These are phyloP conservation scores for Drosophila pectinifera DNA, from an alignment of 1,140 invertebrate species.

Conservation along the genomic window DNA sequence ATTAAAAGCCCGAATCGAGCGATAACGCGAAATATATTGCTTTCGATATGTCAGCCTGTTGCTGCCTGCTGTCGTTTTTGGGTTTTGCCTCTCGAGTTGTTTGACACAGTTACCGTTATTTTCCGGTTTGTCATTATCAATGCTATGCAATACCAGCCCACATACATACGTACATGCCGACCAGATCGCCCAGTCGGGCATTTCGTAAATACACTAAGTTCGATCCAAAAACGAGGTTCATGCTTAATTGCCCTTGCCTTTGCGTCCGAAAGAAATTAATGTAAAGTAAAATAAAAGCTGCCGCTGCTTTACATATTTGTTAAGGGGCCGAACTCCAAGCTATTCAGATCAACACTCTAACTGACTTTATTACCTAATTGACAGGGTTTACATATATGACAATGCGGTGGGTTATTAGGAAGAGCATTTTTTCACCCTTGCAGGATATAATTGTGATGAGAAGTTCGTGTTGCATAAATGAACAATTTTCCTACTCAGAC, in stretches of 20 bases:
- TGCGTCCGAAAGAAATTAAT: conserved; percentile 63
- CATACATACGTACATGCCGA: conserved; percentile 8
- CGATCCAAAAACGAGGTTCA: conserved; percentile 75
- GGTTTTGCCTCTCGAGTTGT: conserved; percentile 22
- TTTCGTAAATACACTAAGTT: conserved; percentile 64
- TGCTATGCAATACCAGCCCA: conserved; percentile 15
- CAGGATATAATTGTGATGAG: too few species aligned
- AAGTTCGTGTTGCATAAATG: too few species aligned
- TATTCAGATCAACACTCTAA: not conserved
- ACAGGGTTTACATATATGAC: too few species aligned
- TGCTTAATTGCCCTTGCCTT: conserved; percentile 72
- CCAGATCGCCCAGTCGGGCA: conserved; percentile 19
- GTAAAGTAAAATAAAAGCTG: conserved; percentile 56
- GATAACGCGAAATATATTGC: conserved; percentile 59
- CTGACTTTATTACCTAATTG: too few species aligned
- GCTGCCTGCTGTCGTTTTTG: conserved; percentile 14
- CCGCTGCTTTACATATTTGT: conserved; percentile 28
- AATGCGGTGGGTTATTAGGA: too few species aligned
- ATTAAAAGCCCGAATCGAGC: conserved; percentile 66
- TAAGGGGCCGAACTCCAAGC: not conserved
- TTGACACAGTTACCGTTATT: conserved; percentile 76
- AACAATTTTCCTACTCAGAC: too few species aligned
- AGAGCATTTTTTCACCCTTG: too few species aligned
- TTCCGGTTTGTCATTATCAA: conserved; percentile 66
- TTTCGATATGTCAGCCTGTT: conserved; percentile 32